phyloP scores from a whole-genome alignment of 2,888 invertebrate genomes.

The Sceliomorpha sp. region DNA sequence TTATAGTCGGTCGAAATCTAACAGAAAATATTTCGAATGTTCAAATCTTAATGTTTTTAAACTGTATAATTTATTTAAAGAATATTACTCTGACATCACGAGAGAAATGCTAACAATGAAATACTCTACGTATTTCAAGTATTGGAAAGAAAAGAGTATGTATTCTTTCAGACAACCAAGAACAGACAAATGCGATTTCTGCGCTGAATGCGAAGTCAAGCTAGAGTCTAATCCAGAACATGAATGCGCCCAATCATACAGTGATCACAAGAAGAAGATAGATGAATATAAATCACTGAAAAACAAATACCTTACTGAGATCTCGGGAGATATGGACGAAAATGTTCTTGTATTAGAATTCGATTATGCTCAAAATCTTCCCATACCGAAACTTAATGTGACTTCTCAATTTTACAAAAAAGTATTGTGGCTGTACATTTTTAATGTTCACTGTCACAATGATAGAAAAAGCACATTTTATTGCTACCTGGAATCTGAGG shows the following conservation, averaged over 20 bases:
- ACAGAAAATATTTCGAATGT: slow-evolving; percentile 13
- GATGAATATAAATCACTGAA: slow-evolving; percentile 2
- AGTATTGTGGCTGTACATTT: slow-evolving; percentile 21
- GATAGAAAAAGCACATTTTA: slow-evolving; percentile 24
- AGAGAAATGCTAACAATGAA: slow-evolving; percentile 6
- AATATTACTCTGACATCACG: slow-evolving; percentile 5
- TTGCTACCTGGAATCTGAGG: slow-evolving; percentile 24
- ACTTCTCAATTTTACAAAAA: slow-evolving; percentile 25
- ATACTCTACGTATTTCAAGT: slow-evolving; percentile 13
- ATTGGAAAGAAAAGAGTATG: slow-evolving; percentile 14
- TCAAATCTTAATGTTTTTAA: slow-evolving; percentile 7
- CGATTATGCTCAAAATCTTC: slow-evolving; percentile 25
- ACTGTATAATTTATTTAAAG: slow-evolving; percentile 7
- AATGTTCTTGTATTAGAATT: slow-evolving; percentile 23
- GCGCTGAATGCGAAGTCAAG: slow-evolving; percentile 23
- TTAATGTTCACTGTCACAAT: slow-evolving; percentile 24
- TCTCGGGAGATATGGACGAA: background rate
- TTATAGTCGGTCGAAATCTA: slow-evolving; percentile 4
- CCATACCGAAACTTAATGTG: slow-evolving; percentile 22
- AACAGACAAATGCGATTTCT: slow-evolving; percentile 26
- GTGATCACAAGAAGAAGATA: slow-evolving; percentile 13
- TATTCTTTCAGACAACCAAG: slow-evolving; percentile 23
- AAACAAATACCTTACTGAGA: slow-evolving; percentile 10
- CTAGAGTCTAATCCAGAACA: slow-evolving; percentile 8
- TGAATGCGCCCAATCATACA: slow-evolving; percentile 2